Evolutionary conservation across 2,113 vertebrate genomes (phyloP).

Genomic region (Columbina picui): DNA sequence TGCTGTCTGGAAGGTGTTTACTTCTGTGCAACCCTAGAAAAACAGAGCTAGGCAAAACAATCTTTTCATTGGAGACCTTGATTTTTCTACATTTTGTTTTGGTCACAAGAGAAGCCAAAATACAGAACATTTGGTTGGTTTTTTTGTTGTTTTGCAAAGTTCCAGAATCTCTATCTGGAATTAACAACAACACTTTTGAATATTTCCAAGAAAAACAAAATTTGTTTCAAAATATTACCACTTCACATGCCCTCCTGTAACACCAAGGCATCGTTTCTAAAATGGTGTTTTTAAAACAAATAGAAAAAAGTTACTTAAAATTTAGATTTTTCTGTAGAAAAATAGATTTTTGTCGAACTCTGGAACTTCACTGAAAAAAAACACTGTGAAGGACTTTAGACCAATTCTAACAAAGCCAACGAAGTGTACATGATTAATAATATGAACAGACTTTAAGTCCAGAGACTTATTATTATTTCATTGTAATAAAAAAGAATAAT

Average conservation of each 20-base stretch:
- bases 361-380: not conserved
- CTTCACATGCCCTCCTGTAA: not conserved
- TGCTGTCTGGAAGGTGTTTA: constrained; percentile 61
- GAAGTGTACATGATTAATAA: not conserved
- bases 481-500: not conserved
- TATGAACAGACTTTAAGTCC: not conserved
- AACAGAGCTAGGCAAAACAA: constrained; percentile 36
- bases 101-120: constrained; percentile 17
- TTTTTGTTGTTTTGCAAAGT: not conserved
- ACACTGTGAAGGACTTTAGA: not conserved
- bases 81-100: constrained; percentile 32
- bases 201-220: constrained; percentile 14
- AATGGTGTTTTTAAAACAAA: not conserved
- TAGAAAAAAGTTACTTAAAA: not conserved
- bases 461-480: not conserved
- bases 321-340: not conserved
- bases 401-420: not conserved
- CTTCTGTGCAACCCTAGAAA: constrained; percentile 44
- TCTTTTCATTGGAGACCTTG: not conserved
- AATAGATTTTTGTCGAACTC: not conserved
- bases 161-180: not conserved
- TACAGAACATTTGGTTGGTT: not conserved
- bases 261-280: not conserved
- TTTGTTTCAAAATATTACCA: constrained; percentile 27
- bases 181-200: not conserved